Evolutionary conservation across 2,797 vertebrate species (phyloP).

Genomic region (Chaetophractus vellerosus): DNA sequence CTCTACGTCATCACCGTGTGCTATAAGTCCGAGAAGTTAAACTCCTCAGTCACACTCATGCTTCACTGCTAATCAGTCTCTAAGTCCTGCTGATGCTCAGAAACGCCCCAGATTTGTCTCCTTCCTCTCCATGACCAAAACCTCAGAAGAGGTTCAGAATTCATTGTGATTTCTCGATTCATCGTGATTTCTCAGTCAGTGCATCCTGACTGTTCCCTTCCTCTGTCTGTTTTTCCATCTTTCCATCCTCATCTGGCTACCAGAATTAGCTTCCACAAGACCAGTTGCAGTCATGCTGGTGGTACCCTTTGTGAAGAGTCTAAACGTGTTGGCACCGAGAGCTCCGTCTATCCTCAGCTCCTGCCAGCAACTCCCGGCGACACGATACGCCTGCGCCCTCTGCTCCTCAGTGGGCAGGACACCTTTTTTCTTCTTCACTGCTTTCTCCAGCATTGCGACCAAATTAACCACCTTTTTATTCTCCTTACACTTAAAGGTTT

Average conservation of each 20-base stretch:
- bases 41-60: neutral
- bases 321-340: too few relatives aligned
- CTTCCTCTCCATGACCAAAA: neutral
- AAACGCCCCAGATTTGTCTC: neutral
- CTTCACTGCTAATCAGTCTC: neutral
- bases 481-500: neutral
- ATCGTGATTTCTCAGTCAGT: neutral
- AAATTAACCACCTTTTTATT: neutral
- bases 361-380: neutral
- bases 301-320: neutral
- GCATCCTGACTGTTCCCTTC: neutral
- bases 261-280: neutral
- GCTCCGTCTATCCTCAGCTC: neutral
- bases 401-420: fast-evolving
- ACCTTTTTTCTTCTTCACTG: neutral
- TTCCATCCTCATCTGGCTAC: neutral
- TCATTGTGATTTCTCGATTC: neutral
- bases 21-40: neutral
- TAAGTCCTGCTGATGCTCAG: neutral
- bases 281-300: neutral
- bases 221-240: neutral
- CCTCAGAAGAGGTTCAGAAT: neutral
- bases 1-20: neutral
- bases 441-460: neutral
- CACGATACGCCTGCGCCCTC: fast-evolving